A percentile compares a stretch with the other conserved stretches of the same genome.
Conservation (phyloP, 2,797 vertebrate species). For the Molossus molossus region DNA sequence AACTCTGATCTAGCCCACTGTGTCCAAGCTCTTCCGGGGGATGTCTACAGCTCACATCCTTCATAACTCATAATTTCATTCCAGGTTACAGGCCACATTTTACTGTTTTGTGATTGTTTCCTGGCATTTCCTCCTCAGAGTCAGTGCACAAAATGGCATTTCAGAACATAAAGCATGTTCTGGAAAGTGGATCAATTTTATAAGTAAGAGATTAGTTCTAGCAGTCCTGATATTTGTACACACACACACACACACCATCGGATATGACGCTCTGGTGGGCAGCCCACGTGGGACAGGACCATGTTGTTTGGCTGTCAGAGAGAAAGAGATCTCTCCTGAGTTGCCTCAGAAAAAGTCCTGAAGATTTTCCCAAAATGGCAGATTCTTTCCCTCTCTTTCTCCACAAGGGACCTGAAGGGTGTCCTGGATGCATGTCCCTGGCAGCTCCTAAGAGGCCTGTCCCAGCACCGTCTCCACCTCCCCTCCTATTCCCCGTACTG, state of each 20-base stretch:
- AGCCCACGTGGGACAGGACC: background rate
- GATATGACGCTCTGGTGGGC: background rate
- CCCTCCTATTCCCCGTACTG: background rate
- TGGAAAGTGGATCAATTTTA: slow-evolving; percentile 15
- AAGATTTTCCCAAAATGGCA: background rate
- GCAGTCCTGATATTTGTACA: background rate
- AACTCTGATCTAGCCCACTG: background rate
- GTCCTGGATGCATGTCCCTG: fast-evolving
- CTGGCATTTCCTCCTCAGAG: slow-evolving; percentile 4
- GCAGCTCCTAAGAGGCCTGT: background rate
- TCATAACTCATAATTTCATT: background rate
- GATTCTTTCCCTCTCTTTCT: background rate
- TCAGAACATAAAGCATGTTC: background rate
- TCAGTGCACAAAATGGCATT: slow-evolving; percentile 15
- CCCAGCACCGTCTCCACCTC: background rate
- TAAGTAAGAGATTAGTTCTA: background rate
- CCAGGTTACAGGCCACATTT: background rate
- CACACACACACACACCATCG: background rate
- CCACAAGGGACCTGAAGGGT: background rate
- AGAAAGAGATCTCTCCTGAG: background rate
- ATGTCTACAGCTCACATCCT: background rate
- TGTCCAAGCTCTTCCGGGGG: background rate
- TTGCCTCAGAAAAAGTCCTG: background rate
- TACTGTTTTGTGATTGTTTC: slow-evolving; percentile 24
- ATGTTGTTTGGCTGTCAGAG: background rate